Percentiles rank a stretch among this genome's conserved stretches.
Evolutionary conservation across 2,113 vertebrate species (phyloP).

Genomic region (Tyto alba): DNA sequence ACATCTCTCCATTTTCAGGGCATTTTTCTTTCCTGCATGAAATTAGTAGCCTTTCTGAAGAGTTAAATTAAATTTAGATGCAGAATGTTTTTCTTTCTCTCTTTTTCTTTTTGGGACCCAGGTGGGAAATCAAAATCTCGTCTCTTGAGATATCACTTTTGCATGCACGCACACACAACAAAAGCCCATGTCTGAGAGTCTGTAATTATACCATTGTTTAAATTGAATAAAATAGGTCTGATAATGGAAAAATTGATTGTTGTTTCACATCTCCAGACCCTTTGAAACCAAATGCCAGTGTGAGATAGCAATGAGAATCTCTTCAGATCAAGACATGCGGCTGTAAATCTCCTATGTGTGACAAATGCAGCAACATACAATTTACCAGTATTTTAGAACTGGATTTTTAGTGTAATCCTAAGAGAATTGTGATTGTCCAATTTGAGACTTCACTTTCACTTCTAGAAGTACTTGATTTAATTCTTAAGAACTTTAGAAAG

Average conservation of each 20-base stretch:
- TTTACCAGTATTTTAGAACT: neutral
- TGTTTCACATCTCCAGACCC: neutral
- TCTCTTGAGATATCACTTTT: neutral
- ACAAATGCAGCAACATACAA: neutral
- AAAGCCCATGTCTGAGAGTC: neutral
- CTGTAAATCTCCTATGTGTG: neutral
- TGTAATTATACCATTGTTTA: neutral
- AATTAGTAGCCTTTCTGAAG: constrained; percentile 5
- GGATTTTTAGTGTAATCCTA: neutral
- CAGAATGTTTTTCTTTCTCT: neutral
- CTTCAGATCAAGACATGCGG: neutral
- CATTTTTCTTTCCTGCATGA: constrained; percentile 2
- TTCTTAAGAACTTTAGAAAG: neutral
- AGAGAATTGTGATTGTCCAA: neutral
- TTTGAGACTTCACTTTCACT: neutral
- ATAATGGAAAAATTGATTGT: neutral
- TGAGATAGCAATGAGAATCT: neutral
- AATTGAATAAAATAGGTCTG: neutral
- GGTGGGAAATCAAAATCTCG: constrained; percentile 48
- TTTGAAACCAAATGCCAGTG: neutral
- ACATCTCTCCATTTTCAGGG: neutral
- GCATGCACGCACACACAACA: too few relatives aligned
- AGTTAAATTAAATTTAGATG: neutral
- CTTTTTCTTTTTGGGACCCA: neutral
- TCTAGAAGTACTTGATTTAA: neutral